Base-by-base conservation (phyloP, 2,113 vertebrate genomes). In the Indicator maculatus region DNA sequence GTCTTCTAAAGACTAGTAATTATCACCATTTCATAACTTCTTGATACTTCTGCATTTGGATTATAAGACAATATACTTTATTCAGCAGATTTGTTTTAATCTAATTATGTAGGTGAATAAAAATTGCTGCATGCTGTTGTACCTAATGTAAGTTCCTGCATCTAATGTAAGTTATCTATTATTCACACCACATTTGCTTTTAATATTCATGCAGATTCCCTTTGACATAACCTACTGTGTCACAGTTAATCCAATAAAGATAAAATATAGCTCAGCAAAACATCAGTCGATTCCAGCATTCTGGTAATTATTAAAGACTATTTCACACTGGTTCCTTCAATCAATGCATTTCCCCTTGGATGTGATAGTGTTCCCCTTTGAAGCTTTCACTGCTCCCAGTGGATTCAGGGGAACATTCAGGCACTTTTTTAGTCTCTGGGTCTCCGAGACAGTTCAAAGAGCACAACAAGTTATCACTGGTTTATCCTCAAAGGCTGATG, bases 171-270 rank as follows among this genome's bases (percentile, higher is more conserved):
- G 96, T 97, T 98, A 98, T 98, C 97, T 97, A 98, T 98, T 98
- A 98, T 98, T 98, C 98, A 98, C 97, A 98, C 97, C 96, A 97
- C 98, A 98, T 98, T 98, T 98, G 98, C 97, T 98, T 98, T 98
- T 98, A 98, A 98, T 98, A 98, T 98, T 98, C 97, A 98, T 98
- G 96, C 97, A 98, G 97, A 98, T 98, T 98, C 97, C 96, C 97
- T 98, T 98, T 98, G 97, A 98, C 98, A 98, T 98, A 98, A 98
- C 98, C 97, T 98, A 98, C 97, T 97, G 97, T 98, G 98, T 98
- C 98, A 98, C 97, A 97, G 97, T 97, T 98, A 98, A 98, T 98
- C 98, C 98, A 98, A 98, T 98, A 98, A 98, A 98, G 97, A 98
- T 98, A 98, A 98, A 98, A 98, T 98, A 98, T 97, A 97, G 97